Evolutionary conservation across 2,113 vertebrate genomes (phyloP).

Genomic region (Salvelinus alpinus): DNA sequence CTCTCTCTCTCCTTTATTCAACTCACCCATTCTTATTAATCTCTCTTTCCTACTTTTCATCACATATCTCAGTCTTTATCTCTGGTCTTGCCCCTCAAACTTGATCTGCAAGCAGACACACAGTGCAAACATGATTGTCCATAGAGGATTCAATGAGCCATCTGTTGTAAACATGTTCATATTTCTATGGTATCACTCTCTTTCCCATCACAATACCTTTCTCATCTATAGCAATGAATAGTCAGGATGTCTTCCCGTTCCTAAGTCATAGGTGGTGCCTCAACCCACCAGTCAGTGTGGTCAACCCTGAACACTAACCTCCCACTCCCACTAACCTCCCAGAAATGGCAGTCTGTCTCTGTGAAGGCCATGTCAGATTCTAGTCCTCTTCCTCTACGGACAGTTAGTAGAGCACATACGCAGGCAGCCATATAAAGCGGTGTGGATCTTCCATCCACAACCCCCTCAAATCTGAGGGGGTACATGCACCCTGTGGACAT

Average conservation of each 20-base stretch:
- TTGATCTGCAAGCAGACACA: not conserved
- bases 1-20: not conserved
- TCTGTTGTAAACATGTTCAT: not conserved
- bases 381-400: not conserved
- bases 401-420: not conserved
- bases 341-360: not conserved
- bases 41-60: not conserved
- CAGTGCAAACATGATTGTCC: not conserved
- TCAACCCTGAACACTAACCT: no score
- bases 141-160: not conserved
- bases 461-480: no score
- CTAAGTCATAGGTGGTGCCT: not conserved
- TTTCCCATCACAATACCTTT: not conserved
- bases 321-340: not conserved
- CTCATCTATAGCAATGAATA: not conserved
- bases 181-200: not conserved
- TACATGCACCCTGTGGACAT: no score
- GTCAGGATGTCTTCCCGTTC: no score
- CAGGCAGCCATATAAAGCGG: not conserved
- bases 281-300: not conserved
- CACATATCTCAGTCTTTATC: not conserved
- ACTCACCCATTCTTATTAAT: not conserved
- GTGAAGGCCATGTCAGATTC: not conserved
- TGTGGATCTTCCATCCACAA: not conserved
- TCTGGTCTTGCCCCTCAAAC: not conserved